Evolutionary conservation across 2,888 invertebrate genomes (phyloP), one percentile per base, ranked within the genome.

Genomic region (Pristionchus japonicus): DNA sequence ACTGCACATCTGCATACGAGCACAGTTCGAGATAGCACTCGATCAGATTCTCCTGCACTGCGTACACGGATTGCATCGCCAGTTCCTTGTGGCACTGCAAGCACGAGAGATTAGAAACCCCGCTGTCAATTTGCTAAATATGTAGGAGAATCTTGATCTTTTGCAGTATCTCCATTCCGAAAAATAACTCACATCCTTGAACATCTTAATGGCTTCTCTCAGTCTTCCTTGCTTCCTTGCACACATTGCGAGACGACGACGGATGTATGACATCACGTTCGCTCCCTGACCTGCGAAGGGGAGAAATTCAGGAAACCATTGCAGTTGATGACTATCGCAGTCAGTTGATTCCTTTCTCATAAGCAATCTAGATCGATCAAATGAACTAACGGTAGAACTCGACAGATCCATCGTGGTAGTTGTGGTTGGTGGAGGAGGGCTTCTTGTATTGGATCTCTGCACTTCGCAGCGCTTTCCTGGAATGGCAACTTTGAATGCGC

Each of bases 211-310:
- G 0, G 98, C 97, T 95, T 98, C 98, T 95, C 98, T 97, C 91
- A 98, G 96, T 93, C 97, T 97, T 20, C 98, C 98, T 88, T 98
- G 96, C 94, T 98, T 97, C 88, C 98, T 96, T 52, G 98, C 97
- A 95, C 98, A 98, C 98, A 98, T 98, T n/a, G 98, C 99, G 89
- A 98, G 95, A 90, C 99, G 96, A 88, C 98, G 96, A 95, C 97
- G 97, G 88, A 98, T 97, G 95, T 98, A 99, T 94, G 98, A 98
- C 89, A 98, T 95, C 61, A 98, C 97, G 95, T 98, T 98, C 89
- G 97, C 97, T 95, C 98, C 98, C 91, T 98, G 96, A 92, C 97
- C 96, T 96, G 93, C 15, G 70, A 67, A n/a, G n/a, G n/a, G n/a
- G n/a, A n/a, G n/a, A n/a, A n/a, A n/a, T n/a, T n/a, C n/a, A n/a